phyloP scores from a whole-genome alignment of 2,113 vertebrate species.

The Loxodonta africana region DNA sequence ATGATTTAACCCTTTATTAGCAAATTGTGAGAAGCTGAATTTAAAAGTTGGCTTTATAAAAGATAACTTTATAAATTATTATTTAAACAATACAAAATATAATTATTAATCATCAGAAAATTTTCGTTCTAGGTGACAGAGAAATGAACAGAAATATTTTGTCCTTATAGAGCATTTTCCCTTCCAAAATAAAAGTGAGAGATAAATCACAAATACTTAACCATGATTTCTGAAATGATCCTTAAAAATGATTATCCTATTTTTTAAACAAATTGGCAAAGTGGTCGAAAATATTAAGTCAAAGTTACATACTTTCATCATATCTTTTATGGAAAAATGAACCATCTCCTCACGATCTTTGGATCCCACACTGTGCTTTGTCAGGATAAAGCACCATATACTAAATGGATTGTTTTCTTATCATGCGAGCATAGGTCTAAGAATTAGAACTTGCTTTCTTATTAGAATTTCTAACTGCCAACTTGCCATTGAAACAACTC shows the following conservation, averaged over 20 bases:
- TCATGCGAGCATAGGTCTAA: background rate
- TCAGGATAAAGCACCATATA: background rate
- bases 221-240: background rate
- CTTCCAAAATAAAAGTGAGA: background rate
- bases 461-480: background rate
- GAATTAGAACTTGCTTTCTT: conserved; percentile 1
- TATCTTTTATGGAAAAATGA: conserved; percentile 21
- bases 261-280: background rate
- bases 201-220: background rate
- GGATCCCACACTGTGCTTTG: background rate
- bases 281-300: background rate
- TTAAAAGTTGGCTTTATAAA: background rate
- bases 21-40: conserved; percentile 42
- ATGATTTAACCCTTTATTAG: background rate
- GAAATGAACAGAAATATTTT: conserved; percentile 31
- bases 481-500: background rate
- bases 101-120: conserved; percentile 10
- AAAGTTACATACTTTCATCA: background rate
- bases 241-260: background rate
- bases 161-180: background rate
- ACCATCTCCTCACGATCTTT: background rate
- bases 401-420: background rate
- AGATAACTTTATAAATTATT: background rate
- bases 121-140: background rate
- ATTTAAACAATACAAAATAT: background rate